These are phyloP conservation scores for Cettia cetti DNA, from an alignment of 2,113 vertebrate genomes.

Conservation along the genomic window DNA sequence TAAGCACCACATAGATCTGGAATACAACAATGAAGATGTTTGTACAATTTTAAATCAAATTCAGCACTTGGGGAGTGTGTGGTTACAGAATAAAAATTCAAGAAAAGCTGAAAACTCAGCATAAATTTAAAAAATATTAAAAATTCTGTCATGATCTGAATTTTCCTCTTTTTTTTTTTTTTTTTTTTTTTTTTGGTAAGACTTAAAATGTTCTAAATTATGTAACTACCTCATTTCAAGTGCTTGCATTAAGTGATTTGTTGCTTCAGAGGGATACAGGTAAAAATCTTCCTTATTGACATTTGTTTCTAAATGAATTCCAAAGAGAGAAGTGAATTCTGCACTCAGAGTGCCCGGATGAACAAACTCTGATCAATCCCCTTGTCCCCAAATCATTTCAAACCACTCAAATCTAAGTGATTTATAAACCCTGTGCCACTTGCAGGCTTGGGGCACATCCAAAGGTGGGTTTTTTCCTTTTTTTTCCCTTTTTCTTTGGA, in stretches of 20 bases:
- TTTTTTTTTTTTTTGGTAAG: background rate
- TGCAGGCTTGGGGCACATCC: background rate
- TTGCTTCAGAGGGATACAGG: background rate
- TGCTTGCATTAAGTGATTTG: background rate
- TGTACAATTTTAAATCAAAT: background rate
- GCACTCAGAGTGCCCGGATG: background rate
- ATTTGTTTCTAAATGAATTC: background rate
- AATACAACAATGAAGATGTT: background rate
- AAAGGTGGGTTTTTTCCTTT: fast-evolving
- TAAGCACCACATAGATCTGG: background rate
- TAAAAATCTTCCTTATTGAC: background rate
- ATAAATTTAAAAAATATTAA: background rate
- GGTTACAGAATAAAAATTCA: background rate
- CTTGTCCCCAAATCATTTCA: background rate
- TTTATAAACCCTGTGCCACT: background rate
- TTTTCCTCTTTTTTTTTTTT: background rate
- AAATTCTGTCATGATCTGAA: background rate
- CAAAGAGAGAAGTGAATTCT: background rate
- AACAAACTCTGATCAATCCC: background rate
- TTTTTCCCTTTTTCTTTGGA: background rate
- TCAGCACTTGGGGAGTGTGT: background rate
- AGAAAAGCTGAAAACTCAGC: background rate
- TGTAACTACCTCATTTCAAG: background rate
- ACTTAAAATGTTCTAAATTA: background rate
- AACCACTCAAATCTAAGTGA: background rate